Percentiles rank a stretch among this genome's conserved stretches.
Conservation (phyloP, 2,797 vertebrate species). For the Danio kyathit region DNA sequence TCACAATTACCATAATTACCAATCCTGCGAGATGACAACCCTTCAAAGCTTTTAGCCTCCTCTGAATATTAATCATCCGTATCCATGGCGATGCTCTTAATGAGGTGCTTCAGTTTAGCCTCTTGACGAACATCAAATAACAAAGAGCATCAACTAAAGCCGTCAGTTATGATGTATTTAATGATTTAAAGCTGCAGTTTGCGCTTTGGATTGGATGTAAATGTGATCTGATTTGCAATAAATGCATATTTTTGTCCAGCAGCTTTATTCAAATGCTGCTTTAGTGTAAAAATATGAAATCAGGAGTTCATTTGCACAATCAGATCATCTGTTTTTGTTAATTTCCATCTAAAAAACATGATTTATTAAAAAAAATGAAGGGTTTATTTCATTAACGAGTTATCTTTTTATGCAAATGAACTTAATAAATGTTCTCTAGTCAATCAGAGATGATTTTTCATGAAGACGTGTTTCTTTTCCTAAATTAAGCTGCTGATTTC, state of each 20-base stretch:
- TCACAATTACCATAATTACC: neutral
- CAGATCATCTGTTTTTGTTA: no score
- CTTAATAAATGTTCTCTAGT: neutral
- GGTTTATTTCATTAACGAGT: no score
- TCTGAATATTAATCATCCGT: neutral
- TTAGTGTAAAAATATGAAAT: neutral
- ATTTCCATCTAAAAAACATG: no score
- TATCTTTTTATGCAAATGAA: no score
- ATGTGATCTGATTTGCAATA: neutral
- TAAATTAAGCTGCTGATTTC: neutral
- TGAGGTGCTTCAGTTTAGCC: neutral
- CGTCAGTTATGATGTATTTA: no score
- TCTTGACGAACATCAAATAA: neutral
- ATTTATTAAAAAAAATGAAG: no score
- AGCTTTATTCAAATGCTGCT: neutral
- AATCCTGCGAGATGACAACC: neutral
- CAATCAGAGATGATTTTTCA: conserved; percentile 35
- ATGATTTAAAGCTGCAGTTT: neutral
- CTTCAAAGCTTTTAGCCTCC: neutral
- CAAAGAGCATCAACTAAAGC: neutral
- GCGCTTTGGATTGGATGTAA: neutral
- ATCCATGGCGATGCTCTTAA: neutral
- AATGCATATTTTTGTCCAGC: no score
- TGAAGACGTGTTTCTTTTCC: neutral
- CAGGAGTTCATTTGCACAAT: no score